Conservation (phyloP, 2,797 vertebrate species). For the Pyrrhura leucotis region DNA sequence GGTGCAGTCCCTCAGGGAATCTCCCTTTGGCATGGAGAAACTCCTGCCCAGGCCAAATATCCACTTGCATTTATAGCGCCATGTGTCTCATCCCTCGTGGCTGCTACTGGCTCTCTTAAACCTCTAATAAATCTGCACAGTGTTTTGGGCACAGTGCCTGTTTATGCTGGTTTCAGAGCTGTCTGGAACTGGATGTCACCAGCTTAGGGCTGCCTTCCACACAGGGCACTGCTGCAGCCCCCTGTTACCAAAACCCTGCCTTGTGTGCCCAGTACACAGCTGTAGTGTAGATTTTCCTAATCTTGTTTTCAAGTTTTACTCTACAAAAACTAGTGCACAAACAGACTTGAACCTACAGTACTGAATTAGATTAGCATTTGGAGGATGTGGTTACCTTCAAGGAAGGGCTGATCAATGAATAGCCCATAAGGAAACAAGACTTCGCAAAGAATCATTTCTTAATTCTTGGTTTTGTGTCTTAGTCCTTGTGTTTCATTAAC, state of each 20-base stretch:
- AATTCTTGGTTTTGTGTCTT: neutral
- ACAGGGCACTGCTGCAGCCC: neutral
- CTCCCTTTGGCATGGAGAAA: neutral
- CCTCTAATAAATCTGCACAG: neutral
- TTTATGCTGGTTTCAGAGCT: neutral
- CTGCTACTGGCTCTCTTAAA: neutral
- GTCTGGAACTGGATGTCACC: neutral
- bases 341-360: neutral
- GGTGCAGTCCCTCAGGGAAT: neutral
- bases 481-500: neutral
- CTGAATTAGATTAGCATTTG: neutral
- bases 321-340: neutral
- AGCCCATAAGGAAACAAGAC: neutral
- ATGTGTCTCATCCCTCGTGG: rapidly evolving
- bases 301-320: neutral
- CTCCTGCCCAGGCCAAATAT: rapidly evolving
- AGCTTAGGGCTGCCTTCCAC: neutral
- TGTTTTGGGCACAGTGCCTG: neutral
- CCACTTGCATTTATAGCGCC: neutral
- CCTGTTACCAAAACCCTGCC: neutral
- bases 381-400: neutral
- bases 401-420: neutral
- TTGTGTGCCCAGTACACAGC: neutral
- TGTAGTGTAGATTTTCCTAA: neutral
- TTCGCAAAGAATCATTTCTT: neutral